Percentiles rank a stretch among this genome's conserved stretches.
Evolutionary conservation across 1,140 invertebrate genomes (phyloP).

Genomic region (Aphaenogaster floridana): DNA sequence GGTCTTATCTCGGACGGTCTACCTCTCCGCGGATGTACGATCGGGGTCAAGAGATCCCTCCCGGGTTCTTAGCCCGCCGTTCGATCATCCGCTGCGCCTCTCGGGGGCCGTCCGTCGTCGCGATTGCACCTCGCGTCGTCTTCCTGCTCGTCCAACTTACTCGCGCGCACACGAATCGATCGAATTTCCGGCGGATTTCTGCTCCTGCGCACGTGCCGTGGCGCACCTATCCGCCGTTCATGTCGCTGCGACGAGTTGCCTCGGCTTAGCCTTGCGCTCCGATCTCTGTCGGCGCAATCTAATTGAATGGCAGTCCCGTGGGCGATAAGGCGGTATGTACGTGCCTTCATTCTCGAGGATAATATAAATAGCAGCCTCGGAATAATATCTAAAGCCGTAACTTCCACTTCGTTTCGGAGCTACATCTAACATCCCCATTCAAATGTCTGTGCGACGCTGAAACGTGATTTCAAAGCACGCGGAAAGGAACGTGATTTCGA

Average conservation of each 20-base stretch:
- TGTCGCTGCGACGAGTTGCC: slow-evolving; percentile 59
- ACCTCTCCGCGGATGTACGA: slow-evolving; percentile 13
- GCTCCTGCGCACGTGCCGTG: slow-evolving; percentile 75
- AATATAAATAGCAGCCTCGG: slow-evolving; percentile 32
- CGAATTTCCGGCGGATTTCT: slow-evolving; percentile 75
- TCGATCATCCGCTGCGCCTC: slow-evolving; percentile 55
- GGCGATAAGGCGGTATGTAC: slow-evolving; percentile 44
- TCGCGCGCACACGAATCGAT: slow-evolving; percentile 74
- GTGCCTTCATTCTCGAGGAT: slow-evolving; percentile 23
- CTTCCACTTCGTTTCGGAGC: background rate
- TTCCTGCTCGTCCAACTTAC: slow-evolving; percentile 71
- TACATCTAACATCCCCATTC: background rate
- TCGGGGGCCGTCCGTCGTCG: background rate
- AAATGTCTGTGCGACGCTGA: background rate
- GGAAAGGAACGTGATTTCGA: background rate
- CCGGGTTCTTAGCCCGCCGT: slow-evolving; percentile 37
- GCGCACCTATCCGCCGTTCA: slow-evolving; percentile 73
- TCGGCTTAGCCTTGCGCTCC: slow-evolving; percentile 58
- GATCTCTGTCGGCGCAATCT: slow-evolving; percentile 38
- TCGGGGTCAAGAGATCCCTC: slow-evolving; percentile 74
- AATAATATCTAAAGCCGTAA: slow-evolving; percentile 14
- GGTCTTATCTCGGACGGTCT: slow-evolving; percentile 24
- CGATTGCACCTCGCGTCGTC: slow-evolving; percentile 57
- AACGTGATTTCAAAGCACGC: background rate
- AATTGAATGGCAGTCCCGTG: slow-evolving; percentile 36